Percentiles rank a stretch among this genome's conserved stretches.
Conservation (phyloP, 2,888 invertebrate species). For the Archips crataeganus region DNA sequence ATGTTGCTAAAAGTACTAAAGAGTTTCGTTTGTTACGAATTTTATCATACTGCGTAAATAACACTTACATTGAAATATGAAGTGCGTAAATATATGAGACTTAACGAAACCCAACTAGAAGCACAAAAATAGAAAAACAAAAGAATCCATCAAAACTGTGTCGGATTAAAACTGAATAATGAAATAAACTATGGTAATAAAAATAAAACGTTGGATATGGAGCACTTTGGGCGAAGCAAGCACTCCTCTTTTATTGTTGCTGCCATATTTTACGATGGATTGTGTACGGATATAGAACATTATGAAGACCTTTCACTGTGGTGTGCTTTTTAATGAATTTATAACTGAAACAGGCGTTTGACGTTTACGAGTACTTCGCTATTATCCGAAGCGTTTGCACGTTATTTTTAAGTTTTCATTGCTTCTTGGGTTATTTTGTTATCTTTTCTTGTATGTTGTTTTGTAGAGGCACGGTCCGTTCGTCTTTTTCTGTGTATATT, state of each 20-base stretch:
- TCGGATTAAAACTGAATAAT: slow-evolving; percentile 65
- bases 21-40: too few species aligned
- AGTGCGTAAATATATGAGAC: neutral
- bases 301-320: slow-evolving; percentile 41
- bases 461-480: too few species aligned
- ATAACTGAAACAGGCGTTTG: slow-evolving; percentile 34
- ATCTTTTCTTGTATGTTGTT: too few species aligned
- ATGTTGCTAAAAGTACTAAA: too few species aligned
- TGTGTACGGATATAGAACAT: slow-evolving; percentile 82
- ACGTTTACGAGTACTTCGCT: slow-evolving; percentile 27
- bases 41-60: neutral
- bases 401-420: slow-evolving; percentile 21
- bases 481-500: neutral
- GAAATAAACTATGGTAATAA: slow-evolving; percentile 68
- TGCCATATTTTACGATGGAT: slow-evolving; percentile 85
- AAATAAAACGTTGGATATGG: slow-evolving; percentile 76
- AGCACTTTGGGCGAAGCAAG: slow-evolving; percentile 77
- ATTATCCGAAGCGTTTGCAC: neutral
- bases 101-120: neutral
- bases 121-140: slow-evolving; percentile 30
- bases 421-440: neutral
- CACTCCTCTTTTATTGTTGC: slow-evolving; percentile 86
- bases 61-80: neutral
- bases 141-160: slow-evolving; percentile 45
- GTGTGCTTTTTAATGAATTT: slow-evolving; percentile 35